phyloP scores from a whole-genome alignment of 2,113 vertebrate species.

The Xerus inauris region DNA sequence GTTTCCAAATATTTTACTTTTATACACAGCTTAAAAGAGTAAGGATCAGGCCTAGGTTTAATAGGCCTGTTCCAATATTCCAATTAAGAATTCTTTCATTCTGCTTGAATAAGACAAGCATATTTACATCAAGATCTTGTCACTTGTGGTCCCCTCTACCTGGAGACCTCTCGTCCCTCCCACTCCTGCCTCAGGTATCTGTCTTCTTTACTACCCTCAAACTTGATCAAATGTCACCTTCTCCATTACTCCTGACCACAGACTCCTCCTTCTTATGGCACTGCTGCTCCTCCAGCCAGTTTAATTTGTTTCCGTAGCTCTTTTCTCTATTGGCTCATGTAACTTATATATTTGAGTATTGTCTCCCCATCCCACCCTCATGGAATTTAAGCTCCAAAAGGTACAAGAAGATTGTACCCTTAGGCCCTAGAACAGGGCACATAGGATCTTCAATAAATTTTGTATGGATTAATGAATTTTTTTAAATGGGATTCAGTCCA shows the following conservation, averaged over 20 bases:
- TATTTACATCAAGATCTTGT: conserved; percentile 1
- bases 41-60: neutral
- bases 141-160: neutral
- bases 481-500: neutral
- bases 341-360: conserved; percentile 4
- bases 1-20: conserved; percentile 55
- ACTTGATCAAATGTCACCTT: conserved; percentile 21
- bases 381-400: neutral
- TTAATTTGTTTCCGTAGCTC: conserved; percentile 1
- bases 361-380: neutral
- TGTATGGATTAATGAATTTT: conserved; percentile 33
- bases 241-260: neutral
- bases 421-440: neutral
- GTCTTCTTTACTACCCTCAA: neutral
- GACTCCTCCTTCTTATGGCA: neutral
- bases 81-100: conserved; percentile 10
- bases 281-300: neutral
- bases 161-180: neutral
- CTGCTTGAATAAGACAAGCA: conserved; percentile 39
- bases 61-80: neutral
- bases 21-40: conserved; percentile 38
- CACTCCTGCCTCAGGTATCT: neutral
- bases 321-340: neutral
- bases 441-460: conserved; percentile 11
- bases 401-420: neutral